These are phyloP conservation scores for Leuciscus waleckii DNA, from an alignment of 2,797 vertebrate genomes.

Conservation along the genomic window DNA sequence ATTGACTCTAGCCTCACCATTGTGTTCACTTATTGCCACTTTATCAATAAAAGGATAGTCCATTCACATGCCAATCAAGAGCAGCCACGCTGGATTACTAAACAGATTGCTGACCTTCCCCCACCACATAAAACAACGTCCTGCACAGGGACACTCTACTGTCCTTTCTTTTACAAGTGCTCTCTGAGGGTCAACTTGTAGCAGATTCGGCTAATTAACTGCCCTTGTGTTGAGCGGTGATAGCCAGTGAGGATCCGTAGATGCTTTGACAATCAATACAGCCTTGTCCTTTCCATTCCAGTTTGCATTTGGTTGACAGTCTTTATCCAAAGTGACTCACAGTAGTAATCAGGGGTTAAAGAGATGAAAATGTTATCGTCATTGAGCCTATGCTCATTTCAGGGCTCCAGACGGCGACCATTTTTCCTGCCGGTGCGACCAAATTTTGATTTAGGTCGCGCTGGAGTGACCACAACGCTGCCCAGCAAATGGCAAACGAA, in stretches of 20 bases:
- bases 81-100: slow-evolving; percentile 68
- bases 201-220: slow-evolving; percentile 81
- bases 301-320: slow-evolving; percentile 10
- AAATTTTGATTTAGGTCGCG: too few relatives aligned
- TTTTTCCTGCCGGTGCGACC: too few relatives aligned
- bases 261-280: slow-evolving; percentile 74
- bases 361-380: not conserved
- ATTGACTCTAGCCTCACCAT: slow-evolving; percentile 70
- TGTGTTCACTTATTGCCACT: slow-evolving; percentile 72
- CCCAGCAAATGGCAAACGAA: too few relatives aligned
- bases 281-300: slow-evolving; percentile 58
- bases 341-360: not conserved
- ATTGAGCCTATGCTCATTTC: not conserved
- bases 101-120: slow-evolving; percentile 54
- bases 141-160: slow-evolving; percentile 26
- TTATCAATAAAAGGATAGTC: slow-evolving; percentile 73
- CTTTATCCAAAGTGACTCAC: not conserved
- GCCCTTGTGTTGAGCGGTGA: slow-evolving; percentile 73
- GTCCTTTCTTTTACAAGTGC: slow-evolving; percentile 59
- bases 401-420: too few relatives aligned
- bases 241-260: slow-evolving; percentile 74
- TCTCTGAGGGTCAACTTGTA: slow-evolving; percentile 75
- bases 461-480: too few relatives aligned
- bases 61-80: slow-evolving; percentile 75
- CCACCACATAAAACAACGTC: slow-evolving; percentile 8